Evolutionary conservation across 2,113 vertebrate species (phyloP).

Genomic region (Platycercus adscitus): DNA sequence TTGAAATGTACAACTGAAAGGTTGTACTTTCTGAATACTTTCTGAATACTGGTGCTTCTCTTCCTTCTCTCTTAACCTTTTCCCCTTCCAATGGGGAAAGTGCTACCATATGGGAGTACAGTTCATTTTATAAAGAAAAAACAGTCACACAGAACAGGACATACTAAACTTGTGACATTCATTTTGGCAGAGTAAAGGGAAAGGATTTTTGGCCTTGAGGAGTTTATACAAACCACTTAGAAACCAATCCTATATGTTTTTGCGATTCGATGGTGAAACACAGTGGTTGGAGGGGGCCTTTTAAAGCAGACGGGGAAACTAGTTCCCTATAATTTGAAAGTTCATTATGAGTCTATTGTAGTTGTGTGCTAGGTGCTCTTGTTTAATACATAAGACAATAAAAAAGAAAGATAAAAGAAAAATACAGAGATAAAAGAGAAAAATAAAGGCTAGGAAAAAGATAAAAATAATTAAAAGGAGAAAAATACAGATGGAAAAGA

Average conservation of each 20-base stretch:
- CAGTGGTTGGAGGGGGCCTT: background rate
- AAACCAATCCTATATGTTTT: constrained; percentile 20
- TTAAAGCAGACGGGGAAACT: constrained; percentile 26
- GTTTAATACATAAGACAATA: constrained; percentile 1
- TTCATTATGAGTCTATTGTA: background rate
- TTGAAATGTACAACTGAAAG: background rate
- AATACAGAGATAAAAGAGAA: background rate
- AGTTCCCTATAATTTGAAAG: constrained; percentile 20
- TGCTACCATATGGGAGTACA: background rate
- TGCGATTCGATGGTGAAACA: constrained; percentile 36
- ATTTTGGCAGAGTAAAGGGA: constrained; percentile 2
- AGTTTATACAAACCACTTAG: constrained; percentile 28
- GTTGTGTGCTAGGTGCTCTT: background rate
- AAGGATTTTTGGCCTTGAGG: background rate
- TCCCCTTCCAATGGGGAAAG: background rate
- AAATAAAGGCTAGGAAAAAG: background rate
- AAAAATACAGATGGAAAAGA: background rate
- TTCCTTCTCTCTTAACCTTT: background rate
- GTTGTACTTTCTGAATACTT: background rate
- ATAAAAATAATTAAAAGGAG: too few relatives aligned
- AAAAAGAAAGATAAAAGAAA: background rate
- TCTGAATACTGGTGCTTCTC: background rate
- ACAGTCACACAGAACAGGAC: background rate
- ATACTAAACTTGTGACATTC: constrained; percentile 9
- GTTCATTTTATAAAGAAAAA: background rate